A percentile compares a stretch with the other conserved stretches of the same genome.
phyloP scores from a whole-genome alignment of 1,140 invertebrate genomes.

The Lepidurus apus region DNA sequence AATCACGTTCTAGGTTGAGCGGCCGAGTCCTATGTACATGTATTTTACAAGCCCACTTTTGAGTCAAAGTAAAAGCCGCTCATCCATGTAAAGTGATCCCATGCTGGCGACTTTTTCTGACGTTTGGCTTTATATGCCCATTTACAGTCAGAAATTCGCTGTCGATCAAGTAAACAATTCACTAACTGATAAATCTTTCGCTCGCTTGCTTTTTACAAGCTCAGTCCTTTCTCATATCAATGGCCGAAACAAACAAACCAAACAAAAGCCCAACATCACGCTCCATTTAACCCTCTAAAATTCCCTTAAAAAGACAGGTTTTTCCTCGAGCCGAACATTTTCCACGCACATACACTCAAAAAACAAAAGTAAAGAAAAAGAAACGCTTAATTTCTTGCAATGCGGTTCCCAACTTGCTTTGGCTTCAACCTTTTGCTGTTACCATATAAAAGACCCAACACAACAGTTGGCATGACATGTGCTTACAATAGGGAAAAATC shows the following conservation, averaged over 20 bases:
- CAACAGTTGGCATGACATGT: neutral
- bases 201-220: neutral
- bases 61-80: conserved; percentile 5
- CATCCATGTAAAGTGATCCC: neutral
- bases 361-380: too few relatives aligned
- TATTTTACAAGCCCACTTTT: neutral
- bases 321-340: neutral
- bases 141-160: neutral
- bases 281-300: neutral
- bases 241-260: neutral
- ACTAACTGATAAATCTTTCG: neutral
- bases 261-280: too few relatives aligned
- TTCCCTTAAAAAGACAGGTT: neutral
- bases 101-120: neutral
- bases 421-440: too few relatives aligned
- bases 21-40: neutral
- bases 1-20: neutral
- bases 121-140: neutral
- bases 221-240: neutral
- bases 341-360: too few relatives aligned
- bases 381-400: neutral
- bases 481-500: neutral
- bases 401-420: neutral
- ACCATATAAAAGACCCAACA: neutral
- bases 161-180: neutral